Conservation (phyloP, 2,113 vertebrate genomes). For the Phylloscopus whistleri region DNA sequence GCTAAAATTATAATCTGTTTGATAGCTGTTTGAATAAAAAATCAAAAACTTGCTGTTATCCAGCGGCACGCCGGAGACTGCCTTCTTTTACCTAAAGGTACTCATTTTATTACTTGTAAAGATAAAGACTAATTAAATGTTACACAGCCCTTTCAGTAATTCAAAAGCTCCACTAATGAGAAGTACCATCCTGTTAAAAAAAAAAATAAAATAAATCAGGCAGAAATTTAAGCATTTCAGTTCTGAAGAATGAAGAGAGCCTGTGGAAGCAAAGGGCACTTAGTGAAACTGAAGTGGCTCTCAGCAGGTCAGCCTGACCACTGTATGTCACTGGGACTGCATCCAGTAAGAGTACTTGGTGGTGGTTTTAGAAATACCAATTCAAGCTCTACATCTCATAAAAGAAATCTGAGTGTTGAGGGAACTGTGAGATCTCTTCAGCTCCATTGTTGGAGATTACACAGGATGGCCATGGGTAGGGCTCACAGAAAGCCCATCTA, state of each 20-base stretch:
- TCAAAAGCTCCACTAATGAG: conserved; percentile 48
- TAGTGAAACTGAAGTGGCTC: fast-evolving
- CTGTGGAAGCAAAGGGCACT: background rate
- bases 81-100: conserved; percentile 59
- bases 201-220: background rate
- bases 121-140: conserved; percentile 73
- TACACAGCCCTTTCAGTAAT: conserved; percentile 60
- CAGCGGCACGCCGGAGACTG: background rate
- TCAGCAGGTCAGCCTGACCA: fast-evolving
- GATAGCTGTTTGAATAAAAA: conserved; percentile 66
- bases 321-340: background rate
- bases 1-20: conserved; percentile 61
- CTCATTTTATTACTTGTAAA: conserved; percentile 66
- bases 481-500: background rate
- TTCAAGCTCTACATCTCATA: background rate
- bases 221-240: background rate
- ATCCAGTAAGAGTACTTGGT: too few relatives aligned
- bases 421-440: background rate
- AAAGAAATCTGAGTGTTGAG: background rate
- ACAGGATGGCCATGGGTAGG: fast-evolving
- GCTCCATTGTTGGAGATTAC: background rate
- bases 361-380: background rate
- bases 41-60: conserved; percentile 56
- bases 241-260: background rate
- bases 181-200: background rate